A percentile compares a stretch with the other conserved stretches of the same genome.
These are phyloP conservation scores for Simalia tracyae DNA, from an alignment of 2,797 vertebrate species.

Conservation along the genomic window DNA sequence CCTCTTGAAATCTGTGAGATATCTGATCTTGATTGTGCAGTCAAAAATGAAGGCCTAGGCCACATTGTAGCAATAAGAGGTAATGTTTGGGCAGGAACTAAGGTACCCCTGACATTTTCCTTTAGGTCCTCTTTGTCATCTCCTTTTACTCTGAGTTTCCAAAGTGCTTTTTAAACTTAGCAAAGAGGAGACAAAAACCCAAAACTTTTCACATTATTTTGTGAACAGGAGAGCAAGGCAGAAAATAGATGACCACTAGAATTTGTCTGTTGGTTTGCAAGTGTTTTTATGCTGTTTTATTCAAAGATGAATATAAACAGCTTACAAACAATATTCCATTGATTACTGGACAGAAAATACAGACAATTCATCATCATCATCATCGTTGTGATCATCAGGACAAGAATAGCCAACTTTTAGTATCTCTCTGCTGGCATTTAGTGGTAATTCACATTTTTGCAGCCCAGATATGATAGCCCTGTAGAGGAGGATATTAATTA, in stretches of 20 bases:
- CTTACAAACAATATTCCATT: neutral
- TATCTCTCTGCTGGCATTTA: neutral
- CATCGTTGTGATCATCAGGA: neutral
- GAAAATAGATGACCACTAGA: constrained; percentile 13
- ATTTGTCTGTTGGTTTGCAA: neutral
- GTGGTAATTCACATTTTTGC: no score
- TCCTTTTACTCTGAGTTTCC: neutral
- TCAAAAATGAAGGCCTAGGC: neutral
- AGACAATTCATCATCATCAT: neutral
- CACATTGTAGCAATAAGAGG: no score
- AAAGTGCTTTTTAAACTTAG: neutral
- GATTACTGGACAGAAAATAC: neutral
- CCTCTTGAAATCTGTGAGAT: neutral
- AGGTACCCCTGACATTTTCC: neutral
- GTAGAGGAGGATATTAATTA: neutral
- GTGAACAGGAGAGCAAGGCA: neutral
- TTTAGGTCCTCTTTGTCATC: neutral
- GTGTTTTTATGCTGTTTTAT: neutral
- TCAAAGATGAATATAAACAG: neutral
- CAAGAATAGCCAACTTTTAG: neutral
- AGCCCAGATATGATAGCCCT: no score
- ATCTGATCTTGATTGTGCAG: neutral
- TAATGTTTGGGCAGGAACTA: neutral
- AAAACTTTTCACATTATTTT: neutral
- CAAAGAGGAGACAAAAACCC: neutral